Conservation (phyloP, 2,797 vertebrate genomes). For the Tachyglossus aculeatus region DNA sequence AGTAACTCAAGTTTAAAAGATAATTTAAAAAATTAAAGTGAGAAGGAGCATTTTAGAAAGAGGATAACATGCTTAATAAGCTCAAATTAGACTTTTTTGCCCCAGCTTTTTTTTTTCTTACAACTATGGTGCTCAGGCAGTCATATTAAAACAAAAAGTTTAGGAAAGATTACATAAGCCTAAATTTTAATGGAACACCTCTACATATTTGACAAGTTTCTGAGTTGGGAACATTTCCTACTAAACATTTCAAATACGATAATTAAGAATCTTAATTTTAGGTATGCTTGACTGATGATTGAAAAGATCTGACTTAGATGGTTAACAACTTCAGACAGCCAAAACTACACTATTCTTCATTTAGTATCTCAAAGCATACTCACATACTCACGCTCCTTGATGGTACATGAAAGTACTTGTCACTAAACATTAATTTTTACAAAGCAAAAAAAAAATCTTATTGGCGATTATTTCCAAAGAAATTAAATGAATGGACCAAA, state of each 20-base stretch:
- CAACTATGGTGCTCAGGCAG: slow-evolving; percentile 1
- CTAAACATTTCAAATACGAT: neutral
- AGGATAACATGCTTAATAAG: neutral
- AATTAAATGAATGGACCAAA: slow-evolving; percentile 4
- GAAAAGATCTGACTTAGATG: neutral
- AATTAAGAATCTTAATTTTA: neutral
- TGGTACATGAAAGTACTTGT: slow-evolving; percentile 4
- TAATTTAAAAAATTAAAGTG: neutral
- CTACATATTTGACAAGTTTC: neutral
- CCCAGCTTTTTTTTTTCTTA: neutral
- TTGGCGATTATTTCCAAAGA: neutral
- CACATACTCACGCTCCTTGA: slow-evolving; percentile 3
- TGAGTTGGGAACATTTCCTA: neutral
- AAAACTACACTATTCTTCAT: neutral
- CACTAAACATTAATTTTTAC: neutral
- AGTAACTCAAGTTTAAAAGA: neutral
- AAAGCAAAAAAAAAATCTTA: neutral
- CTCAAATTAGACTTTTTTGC: neutral
- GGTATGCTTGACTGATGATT: neutral
- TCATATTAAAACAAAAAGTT: neutral
- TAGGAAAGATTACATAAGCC: neutral
- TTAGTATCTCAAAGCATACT: neutral
- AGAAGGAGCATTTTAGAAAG: neutral
- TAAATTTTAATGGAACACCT: slow-evolving; percentile 4
- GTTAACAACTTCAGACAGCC: neutral